Evolutionary conservation across 1,140 invertebrate genomes (phyloP), one percentile per base, ranked within the genome.

Genomic region (Acromyrmex heyeri): DNA sequence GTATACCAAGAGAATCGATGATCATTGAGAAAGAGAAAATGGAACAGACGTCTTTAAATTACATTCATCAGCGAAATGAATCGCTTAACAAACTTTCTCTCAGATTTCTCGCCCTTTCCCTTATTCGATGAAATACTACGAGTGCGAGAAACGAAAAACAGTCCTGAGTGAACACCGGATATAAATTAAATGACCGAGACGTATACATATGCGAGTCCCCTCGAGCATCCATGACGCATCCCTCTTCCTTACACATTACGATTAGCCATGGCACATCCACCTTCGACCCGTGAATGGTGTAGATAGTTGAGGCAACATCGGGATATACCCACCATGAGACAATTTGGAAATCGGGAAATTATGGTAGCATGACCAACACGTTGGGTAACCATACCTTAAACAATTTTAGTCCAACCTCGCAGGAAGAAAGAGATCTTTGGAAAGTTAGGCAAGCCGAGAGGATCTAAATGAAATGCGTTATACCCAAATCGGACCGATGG

Each of bases 321-420:
- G 5, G 69, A 73, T 21, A 18, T 50, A 30, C 21, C 34, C 61
- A 55, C 61, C 81, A 57, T 21, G 12, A 69, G 62, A 64, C 64
- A 82, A 65, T 90, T 88, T 82, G 72, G 81, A 85, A 90, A 90
- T 86, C 72, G 76, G 86, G 59, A 90, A 90, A 73, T 90, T 90
- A 90, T 90, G 78, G 18, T 78, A 30, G 21, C 77, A 27, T 18
- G 38, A 18, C 0, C 50, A 5, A 24, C 50, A 55, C 57, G 44
- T 86, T 50, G 38, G 27, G 38, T 50, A 75, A 83, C 67, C 59
- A n/a, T 65, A 38, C 55, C 38, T 83, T 48, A 50, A 83, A 83
- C 79, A 61, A 83, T 86, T 48, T 50, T 21, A 50, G 44, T 14
- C 30, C 24, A 67, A 16, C 12, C 48, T 34, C 50, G 64, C 76